phyloP scores from a whole-genome alignment of 2,797 vertebrate genomes.

The Mus caroli region DNA sequence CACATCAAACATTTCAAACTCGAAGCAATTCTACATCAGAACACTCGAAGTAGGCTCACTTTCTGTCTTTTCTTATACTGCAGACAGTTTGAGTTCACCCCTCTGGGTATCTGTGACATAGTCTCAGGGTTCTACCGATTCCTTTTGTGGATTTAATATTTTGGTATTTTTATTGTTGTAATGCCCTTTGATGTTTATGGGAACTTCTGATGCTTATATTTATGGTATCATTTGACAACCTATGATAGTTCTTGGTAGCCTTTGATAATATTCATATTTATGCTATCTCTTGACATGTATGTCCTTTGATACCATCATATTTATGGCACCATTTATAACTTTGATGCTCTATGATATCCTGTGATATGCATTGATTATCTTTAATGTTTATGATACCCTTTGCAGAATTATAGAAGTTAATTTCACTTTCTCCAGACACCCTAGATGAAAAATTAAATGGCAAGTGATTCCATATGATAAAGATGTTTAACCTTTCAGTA shows the following conservation, averaged over 20 bases:
- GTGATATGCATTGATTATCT: neutral
- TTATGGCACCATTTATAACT: neutral
- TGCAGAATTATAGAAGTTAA: constrained; percentile 49
- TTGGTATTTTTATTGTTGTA: constrained; percentile 1
- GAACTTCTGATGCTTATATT: neutral
- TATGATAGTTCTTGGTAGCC: neutral
- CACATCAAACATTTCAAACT: constrained; percentile 64
- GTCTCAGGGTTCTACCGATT: neutral
- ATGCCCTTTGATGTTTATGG: constrained; percentile 5
- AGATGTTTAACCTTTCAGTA: constrained; percentile 55
- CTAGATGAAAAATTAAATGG: constrained; percentile 52
- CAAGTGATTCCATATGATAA: constrained; percentile 1
- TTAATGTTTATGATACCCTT: constrained; percentile 42
- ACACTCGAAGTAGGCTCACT: constrained; percentile 29
- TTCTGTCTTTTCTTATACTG: constrained; percentile 37
- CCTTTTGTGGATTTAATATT: constrained; percentile 53
- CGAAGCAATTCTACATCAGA: constrained; percentile 32
- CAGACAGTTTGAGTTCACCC: neutral
- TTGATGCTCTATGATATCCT: neutral
- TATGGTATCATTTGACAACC: neutral
- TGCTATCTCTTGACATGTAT: neutral
- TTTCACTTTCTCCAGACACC: neutral
- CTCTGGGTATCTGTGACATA: neutral
- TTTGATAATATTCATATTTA: neutral
- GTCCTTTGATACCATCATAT: neutral